Conservation (phyloP, 2,113 vertebrate genomes). For the Nibea coibor region DNA sequence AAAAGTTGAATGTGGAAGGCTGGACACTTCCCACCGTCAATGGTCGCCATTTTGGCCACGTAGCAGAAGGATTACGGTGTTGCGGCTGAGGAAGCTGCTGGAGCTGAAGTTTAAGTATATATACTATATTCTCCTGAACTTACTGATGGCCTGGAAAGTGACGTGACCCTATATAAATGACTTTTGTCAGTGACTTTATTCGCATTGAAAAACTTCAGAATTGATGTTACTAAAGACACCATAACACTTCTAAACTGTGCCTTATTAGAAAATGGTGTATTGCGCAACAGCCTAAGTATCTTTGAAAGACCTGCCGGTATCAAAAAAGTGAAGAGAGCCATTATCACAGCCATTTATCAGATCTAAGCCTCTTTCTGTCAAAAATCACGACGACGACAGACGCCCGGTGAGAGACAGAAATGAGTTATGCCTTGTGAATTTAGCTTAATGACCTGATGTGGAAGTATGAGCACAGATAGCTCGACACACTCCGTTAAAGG, state of each 20-base stretch:
- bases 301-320: not conserved
- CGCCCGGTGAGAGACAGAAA: slow-evolving; percentile 5
- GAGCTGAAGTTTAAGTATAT: no score
- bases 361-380: slow-evolving; percentile 5
- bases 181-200: not conserved
- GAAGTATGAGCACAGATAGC: not conserved
- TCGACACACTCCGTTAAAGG: slow-evolving; percentile 4
- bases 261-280: not conserved
- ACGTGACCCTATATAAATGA: not conserved
- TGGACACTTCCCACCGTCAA: no score
- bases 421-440: slow-evolving; percentile 14
- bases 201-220: not conserved
- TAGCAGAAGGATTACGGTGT: no score
- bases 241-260: not conserved
- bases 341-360: not conserved
- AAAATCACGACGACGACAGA: not conserved
- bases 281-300: not conserved
- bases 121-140: not conserved
- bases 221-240: not conserved
- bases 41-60: no score
- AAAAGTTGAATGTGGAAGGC: no score
- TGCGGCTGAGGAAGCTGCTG: no score
- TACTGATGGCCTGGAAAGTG: not conserved
- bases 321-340: slow-evolving; percentile 13
- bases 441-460: not conserved